phyloP scores from a whole-genome alignment of 2,113 vertebrate genomes.

The Cranoglanis bouderius region DNA sequence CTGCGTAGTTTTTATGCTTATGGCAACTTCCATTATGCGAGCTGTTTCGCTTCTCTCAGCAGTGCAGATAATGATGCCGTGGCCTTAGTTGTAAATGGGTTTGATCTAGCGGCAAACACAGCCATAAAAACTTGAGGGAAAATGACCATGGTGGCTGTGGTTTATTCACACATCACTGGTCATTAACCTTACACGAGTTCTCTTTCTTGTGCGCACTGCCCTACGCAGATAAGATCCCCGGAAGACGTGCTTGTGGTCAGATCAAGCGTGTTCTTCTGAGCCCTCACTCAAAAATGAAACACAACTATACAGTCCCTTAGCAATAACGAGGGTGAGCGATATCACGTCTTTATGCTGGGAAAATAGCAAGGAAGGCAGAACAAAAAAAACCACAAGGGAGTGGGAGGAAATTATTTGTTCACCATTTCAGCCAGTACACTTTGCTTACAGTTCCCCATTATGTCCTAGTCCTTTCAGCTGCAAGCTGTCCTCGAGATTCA shows the following conservation, averaged over 20 bases:
- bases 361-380: background rate
- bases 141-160: slow-evolving; percentile 11
- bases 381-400: background rate
- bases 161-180: slow-evolving; percentile 26
- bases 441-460: slow-evolving; percentile 4
- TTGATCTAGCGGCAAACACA: slow-evolving; percentile 25
- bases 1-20: slow-evolving; percentile 25
- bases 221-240: background rate
- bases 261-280: background rate
- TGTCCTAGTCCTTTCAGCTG: background rate
- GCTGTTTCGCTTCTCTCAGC: slow-evolving; percentile 28
- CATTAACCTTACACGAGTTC: slow-evolving; percentile 37
- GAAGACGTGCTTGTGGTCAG: slow-evolving; percentile 5
- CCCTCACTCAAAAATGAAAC: slow-evolving; percentile 6
- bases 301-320: background rate
- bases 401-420: background rate
- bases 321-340: slow-evolving; percentile 1
- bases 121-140: slow-evolving; percentile 24
- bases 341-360: background rate
- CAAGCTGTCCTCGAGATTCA: slow-evolving; percentile 1
- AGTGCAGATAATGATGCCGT: slow-evolving; percentile 31
- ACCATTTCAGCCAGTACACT: background rate
- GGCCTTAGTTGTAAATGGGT: slow-evolving; percentile 32
- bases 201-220: background rate
- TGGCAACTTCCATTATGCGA: slow-evolving; percentile 31